Evolutionary conservation across 2,888 invertebrate species (phyloP).

Genomic region (Eristalinus aeneus): DNA sequence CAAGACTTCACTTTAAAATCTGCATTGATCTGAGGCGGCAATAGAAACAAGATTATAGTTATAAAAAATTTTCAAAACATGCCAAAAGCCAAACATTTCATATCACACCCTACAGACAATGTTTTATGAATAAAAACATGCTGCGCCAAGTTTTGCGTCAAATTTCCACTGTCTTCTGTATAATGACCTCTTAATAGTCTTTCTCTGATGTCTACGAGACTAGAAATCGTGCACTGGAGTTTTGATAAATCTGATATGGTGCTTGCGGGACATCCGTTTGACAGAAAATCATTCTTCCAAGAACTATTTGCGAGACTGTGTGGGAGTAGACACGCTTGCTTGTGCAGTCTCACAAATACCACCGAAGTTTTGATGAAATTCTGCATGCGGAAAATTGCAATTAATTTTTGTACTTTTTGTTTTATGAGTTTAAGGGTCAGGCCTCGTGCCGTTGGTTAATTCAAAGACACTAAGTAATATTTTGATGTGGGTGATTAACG

Average conservation of each 20-base stretch:
- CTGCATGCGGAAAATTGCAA: not conserved
- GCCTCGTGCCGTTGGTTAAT: not conserved
- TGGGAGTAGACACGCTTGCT: conserved; percentile 9
- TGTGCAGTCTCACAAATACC: not conserved
- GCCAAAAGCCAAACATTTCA: not conserved
- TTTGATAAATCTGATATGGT: conserved; percentile 38
- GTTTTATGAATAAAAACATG: conserved; percentile 20
- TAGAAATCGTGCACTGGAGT: conserved; percentile 34
- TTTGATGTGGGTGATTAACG: not conserved
- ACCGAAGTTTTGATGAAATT: not conserved
- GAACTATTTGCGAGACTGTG: not conserved
- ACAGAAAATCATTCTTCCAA: conserved; percentile 22
- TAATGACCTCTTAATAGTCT: conserved; percentile 67
- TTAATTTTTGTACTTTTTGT: not conserved
- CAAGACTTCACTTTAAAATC: no score
- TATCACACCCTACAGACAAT: not conserved
- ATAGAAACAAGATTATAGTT: no score
- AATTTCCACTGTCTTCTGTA: conserved; percentile 50
- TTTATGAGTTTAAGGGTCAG: not conserved
- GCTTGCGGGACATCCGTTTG: conserved; percentile 4
- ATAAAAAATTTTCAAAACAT: not conserved
- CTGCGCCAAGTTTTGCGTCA: conserved; percentile 44
- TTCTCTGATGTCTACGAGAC: conserved; percentile 49
- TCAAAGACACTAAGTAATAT: not conserved
- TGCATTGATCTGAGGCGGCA: no score